These are phyloP conservation scores for Apis laboriosa DNA, from an alignment of 1,140 invertebrate species.

Conservation along the genomic window DNA sequence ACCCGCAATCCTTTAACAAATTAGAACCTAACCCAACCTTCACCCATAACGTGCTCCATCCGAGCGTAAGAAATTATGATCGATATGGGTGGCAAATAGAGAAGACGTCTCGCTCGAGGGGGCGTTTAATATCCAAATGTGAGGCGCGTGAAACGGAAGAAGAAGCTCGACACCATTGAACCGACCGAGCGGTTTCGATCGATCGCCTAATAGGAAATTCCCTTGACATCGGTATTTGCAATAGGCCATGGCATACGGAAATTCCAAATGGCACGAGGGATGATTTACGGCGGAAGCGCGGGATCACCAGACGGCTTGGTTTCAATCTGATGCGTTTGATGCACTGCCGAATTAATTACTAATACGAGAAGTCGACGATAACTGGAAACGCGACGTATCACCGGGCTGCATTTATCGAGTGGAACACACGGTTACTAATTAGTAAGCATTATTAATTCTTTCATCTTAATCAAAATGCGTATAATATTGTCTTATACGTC, in stretches of 20 bases:
- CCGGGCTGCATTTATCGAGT: slow-evolving; percentile 18
- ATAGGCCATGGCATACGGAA: slow-evolving; percentile 62
- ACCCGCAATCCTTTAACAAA: neutral
- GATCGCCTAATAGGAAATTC: slow-evolving; percentile 67
- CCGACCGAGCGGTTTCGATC: slow-evolving; percentile 44
- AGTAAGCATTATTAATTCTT: slow-evolving; percentile 6
- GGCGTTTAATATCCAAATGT: slow-evolving; percentile 36
- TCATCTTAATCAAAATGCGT: neutral
- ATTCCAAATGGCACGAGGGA: slow-evolving; percentile 61
- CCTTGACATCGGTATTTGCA: slow-evolving; percentile 65
- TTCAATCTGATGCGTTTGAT: slow-evolving; percentile 65
- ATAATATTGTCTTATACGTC: neutral
- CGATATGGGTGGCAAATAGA: neutral
- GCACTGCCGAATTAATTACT: slow-evolving; percentile 60
- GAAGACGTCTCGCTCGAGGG: neutral
- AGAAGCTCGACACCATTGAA: slow-evolving; percentile 49
- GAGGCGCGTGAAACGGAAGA: slow-evolving; percentile 59
- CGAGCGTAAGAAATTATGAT: neutral
- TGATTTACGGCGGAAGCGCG: slow-evolving; percentile 60
- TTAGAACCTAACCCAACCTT: neutral
- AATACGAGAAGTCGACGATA: slow-evolving; percentile 62
- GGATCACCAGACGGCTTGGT: slow-evolving; percentile 52
- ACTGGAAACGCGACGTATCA: neutral
- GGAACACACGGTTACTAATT: slow-evolving; percentile 2
- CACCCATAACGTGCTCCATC: neutral